Evolutionary conservation across 2,113 vertebrate genomes (phyloP), one percentile per base, ranked within the genome.

Genomic region (Halichoerus grypus): DNA sequence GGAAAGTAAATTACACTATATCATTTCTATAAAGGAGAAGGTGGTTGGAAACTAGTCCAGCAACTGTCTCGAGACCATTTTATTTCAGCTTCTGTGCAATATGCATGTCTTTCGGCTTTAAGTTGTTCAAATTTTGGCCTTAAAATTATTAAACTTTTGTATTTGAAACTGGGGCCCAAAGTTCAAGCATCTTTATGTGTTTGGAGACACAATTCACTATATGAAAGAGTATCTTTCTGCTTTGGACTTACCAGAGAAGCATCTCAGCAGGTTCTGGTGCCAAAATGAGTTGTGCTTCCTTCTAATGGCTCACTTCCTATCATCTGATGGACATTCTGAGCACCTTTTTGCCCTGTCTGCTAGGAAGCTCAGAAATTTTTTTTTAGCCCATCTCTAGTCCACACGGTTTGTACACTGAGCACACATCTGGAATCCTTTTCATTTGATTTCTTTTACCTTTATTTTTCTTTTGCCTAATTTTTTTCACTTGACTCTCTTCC

Each of bases 1-100:
- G 72, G 91, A 93, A 92, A 95, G 16, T 74, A 93, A 97, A 94
- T 93, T 53, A 65, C 4, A 92, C 12, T 84, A 21, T 86, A 90
- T 86, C 49, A 93, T 89, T 85, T 95, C 63, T 93, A 36, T 87
- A 59, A 91, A 92, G 67, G 67, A 83, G 61, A 86, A 69, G 26
- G 26, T 83, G 33, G 51, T 77, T 97, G 83, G 86, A 97, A 95
- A 81, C 49, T 81, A 83, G 79, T 36, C 69, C 51, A 49, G 49
- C 10, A 86, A 55, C 59, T 67, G 63, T 67, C 33, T 5, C 39
- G 28, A 86, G 59, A 96, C 19, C 5, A 19, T 97, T 96, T 94
- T 65, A 79, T 61, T 97, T 88, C 33, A 57, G 36, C 12, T 93
- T 96, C 59, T 89, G 4, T 80, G 46, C 85, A 85, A 83, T 67